Conservation (phyloP, 2,888 invertebrate species). For the Troides oblongomaculatus region DNA sequence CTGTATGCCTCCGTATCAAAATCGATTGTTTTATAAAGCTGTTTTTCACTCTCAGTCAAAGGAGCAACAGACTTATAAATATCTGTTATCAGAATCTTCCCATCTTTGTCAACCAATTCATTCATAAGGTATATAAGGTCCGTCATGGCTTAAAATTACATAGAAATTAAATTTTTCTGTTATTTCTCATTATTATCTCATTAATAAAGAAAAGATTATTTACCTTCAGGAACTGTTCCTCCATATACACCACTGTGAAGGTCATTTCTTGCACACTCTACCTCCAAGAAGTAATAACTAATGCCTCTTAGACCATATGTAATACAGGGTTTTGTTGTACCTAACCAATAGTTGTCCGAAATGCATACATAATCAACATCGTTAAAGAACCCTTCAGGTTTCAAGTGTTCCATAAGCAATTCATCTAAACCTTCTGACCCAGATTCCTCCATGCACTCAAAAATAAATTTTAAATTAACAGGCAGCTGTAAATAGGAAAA, state of each 20-base stretch:
- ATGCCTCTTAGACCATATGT: slow-evolving; percentile 97
- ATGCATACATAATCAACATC: slow-evolving; percentile 97
- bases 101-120: slow-evolving; percentile 90
- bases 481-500: slow-evolving; percentile 72
- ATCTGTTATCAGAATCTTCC: slow-evolving; percentile 90
- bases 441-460: slow-evolving; percentile 99
- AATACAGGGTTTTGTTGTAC: slow-evolving; percentile 97
- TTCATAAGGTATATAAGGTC: slow-evolving; percentile 93
- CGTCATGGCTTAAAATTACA: slow-evolving; percentile 83
- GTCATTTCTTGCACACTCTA: slow-evolving; percentile 94
- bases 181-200: neutral
- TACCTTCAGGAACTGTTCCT: slow-evolving; percentile 90
- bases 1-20: slow-evolving; percentile 91
- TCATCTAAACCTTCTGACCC: slow-evolving; percentile 98
- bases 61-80: slow-evolving; percentile 91
- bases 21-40: slow-evolving; percentile 89
- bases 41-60: slow-evolving; percentile 84
- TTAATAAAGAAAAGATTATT: slow-evolving; percentile 35
- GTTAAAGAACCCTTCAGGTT: slow-evolving; percentile 86
- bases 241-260: slow-evolving; percentile 98
- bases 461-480: slow-evolving; percentile 91
- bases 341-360: slow-evolving; percentile 99
- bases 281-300: slow-evolving; percentile 93
- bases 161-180: slow-evolving; percentile 10
- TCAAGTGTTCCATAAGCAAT: slow-evolving; percentile 80